phyloP scores from a whole-genome alignment of 2,888 invertebrate genomes.

The Helleia helle region DNA sequence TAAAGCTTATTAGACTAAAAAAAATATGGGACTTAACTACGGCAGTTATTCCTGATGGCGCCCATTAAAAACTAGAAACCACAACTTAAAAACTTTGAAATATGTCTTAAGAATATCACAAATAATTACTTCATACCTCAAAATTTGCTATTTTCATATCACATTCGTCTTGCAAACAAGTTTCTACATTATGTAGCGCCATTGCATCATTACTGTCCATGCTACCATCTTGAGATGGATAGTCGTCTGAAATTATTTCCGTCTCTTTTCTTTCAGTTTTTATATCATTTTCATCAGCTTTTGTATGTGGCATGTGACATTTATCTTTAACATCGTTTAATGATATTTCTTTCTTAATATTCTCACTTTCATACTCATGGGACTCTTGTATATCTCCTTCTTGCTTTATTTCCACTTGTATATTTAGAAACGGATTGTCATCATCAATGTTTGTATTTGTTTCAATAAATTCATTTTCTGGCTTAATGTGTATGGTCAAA shows the following conservation, averaged over 20 bases:
- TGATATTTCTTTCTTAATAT: not conserved
- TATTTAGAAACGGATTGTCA: slow-evolving; percentile 29
- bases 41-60: no score
- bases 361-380: not conserved
- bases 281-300: slow-evolving; percentile 23
- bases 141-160: slow-evolving; percentile 37
- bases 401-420: slow-evolving; percentile 34
- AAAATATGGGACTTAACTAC: no score
- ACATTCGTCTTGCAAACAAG: slow-evolving; percentile 46
- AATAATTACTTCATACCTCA: slow-evolving; percentile 27
- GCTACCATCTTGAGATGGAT: slow-evolving; percentile 47
- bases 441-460: slow-evolving; percentile 11
- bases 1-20: no score
- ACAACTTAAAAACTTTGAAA: no score
- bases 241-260: slow-evolving; percentile 38
- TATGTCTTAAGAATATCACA: no score
- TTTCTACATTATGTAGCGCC: slow-evolving; percentile 51
- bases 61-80: no score
- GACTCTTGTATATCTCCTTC: slow-evolving; percentile 21
- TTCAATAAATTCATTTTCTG: slow-evolving; percentile 18
- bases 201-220: slow-evolving; percentile 51
- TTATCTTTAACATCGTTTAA: not conserved
- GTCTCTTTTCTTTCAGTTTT: slow-evolving; percentile 39
- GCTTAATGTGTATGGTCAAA: slow-evolving; percentile 18
- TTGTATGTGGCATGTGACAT: not conserved